phyloP scores from a whole-genome alignment of 1,140 invertebrate genomes.

The Lepidotrigona ventralis region DNA sequence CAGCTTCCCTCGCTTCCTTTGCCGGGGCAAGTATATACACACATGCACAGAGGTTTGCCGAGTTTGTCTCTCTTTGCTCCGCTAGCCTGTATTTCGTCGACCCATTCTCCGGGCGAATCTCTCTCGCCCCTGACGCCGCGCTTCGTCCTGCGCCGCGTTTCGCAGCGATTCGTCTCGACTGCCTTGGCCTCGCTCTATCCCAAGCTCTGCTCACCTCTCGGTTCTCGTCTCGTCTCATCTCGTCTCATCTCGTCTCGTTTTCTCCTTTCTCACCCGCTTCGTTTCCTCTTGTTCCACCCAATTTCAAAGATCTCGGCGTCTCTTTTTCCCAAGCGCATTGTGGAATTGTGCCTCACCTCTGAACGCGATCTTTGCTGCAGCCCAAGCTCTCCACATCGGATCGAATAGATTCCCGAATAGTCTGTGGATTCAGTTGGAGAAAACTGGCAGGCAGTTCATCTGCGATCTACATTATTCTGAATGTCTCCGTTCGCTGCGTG shows the following conservation, averaged over 20 bases:
- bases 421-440: no score
- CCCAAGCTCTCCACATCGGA: no score
- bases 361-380: no score
- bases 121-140: neutral
- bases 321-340: neutral
- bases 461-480: no score
- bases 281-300: neutral
- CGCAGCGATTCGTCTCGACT: neutral
- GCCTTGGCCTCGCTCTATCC: neutral
- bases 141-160: neutral
- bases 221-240: neutral
- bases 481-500: neutral
- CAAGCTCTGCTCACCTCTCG: neutral
- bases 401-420: no score
- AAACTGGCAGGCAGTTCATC: no score
- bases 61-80: neutral
- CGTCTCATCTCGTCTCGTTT: neutral
- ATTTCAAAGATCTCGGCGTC: neutral
- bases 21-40: neutral
- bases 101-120: neutral
- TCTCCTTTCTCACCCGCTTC: no score
- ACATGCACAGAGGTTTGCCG: neutral
- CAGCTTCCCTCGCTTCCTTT: conserved; percentile 19
- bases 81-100: neutral
- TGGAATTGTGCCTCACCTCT: neutral